Evolutionary conservation across 2,888 invertebrate species (phyloP), one percentile per base, ranked within the genome.

Genomic region (Hololepta plana): DNA sequence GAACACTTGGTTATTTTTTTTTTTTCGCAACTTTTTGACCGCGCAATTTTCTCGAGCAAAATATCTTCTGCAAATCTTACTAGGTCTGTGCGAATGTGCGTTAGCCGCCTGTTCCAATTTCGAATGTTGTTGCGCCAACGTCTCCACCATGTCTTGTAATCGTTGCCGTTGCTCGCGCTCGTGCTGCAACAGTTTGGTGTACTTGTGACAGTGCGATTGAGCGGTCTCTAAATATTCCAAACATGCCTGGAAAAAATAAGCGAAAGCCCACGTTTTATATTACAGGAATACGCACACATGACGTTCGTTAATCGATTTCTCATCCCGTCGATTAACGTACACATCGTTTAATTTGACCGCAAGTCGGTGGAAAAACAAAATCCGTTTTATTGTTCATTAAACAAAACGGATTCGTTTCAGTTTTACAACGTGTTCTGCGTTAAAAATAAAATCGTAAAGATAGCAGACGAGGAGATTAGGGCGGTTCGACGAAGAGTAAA

Each of bases 121-220:
- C 29, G 91, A 90, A 54, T 95, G 96, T 51, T 98, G 98, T 38
- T 88, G 71, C 8, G 98, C 98, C 34, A 99, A 64, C 45, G 93
- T 91, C 51, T 98, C 96, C 9, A 98, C 88, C 62, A 98, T 87
- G 46, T 93, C 93, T 47, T 93, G 90, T 35, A 93, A 60, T 23
- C 88, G 69, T 50, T 79, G 67, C 44, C 91, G 73, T 56, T 95
- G 91, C 38, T 95, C 91, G 12, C 93, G 75, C 50, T 98, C 95
- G 54, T 90, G 85, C 41, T 91, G 85, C 35, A 96, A 58, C 51
- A 88, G 72, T 39, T 84, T 79, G 38, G 82, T 81, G 85, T 95
- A 87, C 39, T 91, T 84, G 31, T 80, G 73, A 26, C 87, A 87
- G 40, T 95, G 90, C 13, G 72, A 72, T 42, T 88, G 80, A 8